These are phyloP conservation scores for Lordiphosa andalusiaca DNA, from an alignment of 2,888 invertebrate genomes.

Conservation along the genomic window DNA sequence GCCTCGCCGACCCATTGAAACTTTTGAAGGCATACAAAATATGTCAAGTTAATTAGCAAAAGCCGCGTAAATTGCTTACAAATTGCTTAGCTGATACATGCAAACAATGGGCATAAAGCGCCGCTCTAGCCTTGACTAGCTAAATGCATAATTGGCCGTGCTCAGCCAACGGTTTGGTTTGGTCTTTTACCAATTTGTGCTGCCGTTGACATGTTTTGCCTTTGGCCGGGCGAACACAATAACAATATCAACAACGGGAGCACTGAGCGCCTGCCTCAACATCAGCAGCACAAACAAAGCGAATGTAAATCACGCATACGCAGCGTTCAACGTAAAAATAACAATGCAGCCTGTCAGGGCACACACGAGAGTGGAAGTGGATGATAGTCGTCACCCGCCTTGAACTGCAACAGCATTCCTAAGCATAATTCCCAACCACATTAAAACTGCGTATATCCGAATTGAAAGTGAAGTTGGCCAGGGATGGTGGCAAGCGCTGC, in stretches of 20 bases:
- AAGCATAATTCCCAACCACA: constrained; percentile 64
- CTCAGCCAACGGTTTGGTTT: constrained; percentile 2
- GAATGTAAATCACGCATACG: constrained; percentile 72
- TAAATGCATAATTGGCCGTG: constrained; percentile 38
- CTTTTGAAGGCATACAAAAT: constrained; percentile 60
- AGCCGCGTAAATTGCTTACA: constrained; percentile 54
- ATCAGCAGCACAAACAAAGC: constrained; percentile 52
- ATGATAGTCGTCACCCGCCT: no score
- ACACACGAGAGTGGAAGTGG: neutral
- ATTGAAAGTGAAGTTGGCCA: constrained; percentile 19
- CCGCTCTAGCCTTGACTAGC: constrained; percentile 37
- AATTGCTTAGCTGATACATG: constrained; percentile 42
- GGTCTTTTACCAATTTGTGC: constrained; percentile 53
- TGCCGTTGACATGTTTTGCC: constrained; percentile 52
- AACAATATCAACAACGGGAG: constrained; percentile 43
- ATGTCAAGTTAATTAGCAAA: constrained; percentile 62
- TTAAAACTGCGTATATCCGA: constrained; percentile 54
- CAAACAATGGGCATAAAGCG: constrained; percentile 35
- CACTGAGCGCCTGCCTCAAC: constrained; percentile 10
- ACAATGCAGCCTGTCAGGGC: constrained; percentile 30
- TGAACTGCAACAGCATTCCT: constrained; percentile 44
- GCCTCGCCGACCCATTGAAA: constrained; percentile 47
- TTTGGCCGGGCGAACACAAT: constrained; percentile 59
- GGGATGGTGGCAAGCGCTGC: constrained; percentile 1
- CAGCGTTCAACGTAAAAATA: constrained; percentile 66